These are phyloP conservation scores for Bujurquina vittata DNA, from an alignment of 2,113 vertebrate genomes.

Conservation along the genomic window DNA sequence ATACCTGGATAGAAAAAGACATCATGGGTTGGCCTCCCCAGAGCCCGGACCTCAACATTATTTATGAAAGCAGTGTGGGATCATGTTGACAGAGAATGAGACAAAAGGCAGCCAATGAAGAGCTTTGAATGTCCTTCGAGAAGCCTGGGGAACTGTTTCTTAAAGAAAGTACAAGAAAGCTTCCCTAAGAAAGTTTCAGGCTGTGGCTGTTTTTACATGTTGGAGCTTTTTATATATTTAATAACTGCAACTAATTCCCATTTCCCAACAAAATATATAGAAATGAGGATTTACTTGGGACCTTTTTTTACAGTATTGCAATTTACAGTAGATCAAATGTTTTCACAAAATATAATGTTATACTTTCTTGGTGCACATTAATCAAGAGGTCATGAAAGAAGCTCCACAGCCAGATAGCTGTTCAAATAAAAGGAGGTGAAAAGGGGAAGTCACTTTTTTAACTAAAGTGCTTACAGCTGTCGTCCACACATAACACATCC, in stretches of 20 bases:
- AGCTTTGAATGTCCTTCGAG: too few relatives aligned
- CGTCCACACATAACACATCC: neutral
- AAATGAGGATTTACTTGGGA: neutral
- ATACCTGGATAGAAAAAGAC: too few relatives aligned
- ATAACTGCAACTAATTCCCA: neutral
- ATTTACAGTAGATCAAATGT: neutral
- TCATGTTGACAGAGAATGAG: too few relatives aligned
- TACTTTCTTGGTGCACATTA: neutral
- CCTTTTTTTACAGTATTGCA: neutral
- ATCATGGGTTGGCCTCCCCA: too few relatives aligned
- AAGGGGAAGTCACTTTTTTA: neutral
- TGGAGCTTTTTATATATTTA: neutral
- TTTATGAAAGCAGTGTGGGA: too few relatives aligned
- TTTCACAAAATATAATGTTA: neutral
- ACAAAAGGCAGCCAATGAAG: too few relatives aligned
- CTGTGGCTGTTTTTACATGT: too few relatives aligned
- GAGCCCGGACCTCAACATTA: too few relatives aligned
- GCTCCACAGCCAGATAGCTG: neutral
- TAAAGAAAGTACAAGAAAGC: too few relatives aligned
- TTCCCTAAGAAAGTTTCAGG: too few relatives aligned
- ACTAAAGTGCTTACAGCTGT: neutral
- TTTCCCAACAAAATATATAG: neutral
- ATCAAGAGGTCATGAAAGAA: neutral
- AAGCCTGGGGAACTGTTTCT: too few relatives aligned
- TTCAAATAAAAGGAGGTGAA: neutral